Evolutionary conservation across 2,797 vertebrate species (phyloP).

Genomic region (Helicolenus hilgendorfi): DNA sequence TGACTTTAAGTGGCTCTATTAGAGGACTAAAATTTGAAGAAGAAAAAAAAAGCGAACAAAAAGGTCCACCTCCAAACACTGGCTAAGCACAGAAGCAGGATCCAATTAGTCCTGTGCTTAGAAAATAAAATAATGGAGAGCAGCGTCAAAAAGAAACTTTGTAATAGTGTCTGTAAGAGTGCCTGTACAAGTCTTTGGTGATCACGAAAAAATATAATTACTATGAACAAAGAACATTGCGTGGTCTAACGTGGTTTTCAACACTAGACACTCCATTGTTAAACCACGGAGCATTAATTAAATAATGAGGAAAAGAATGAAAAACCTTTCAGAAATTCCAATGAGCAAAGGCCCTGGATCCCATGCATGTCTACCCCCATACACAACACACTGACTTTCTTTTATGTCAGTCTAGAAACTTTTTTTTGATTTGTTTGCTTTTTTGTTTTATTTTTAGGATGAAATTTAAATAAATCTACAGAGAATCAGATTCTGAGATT

Average conservation of each 20-base stretch:
- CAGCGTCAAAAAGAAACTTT: slow-evolving; percentile 71
- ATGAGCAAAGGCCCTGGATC: slow-evolving; percentile 18
- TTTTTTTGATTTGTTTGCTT: not conserved
- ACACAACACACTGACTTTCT: slow-evolving; percentile 5
- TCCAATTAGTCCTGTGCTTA: slow-evolving; percentile 81
- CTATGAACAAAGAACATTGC: slow-evolving; percentile 76
- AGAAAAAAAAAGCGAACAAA: slow-evolving; percentile 43
- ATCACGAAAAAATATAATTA: slow-evolving; percentile 88
- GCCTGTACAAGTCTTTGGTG: slow-evolving; percentile 69
- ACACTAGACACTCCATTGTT: slow-evolving; percentile 66
- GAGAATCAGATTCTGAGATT: not conserved
- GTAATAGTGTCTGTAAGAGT: slow-evolving; percentile 71
- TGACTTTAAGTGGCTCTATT: slow-evolving; percentile 51
- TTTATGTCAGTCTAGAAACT: not conserved
- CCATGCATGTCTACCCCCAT: not conserved
- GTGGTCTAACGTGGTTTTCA: slow-evolving; percentile 71
- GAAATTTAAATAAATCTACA: not conserved
- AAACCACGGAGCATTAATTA: slow-evolving; percentile 79
- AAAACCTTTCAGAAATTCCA: slow-evolving; percentile 54
- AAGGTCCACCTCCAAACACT: slow-evolving; percentile 61
- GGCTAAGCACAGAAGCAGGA: slow-evolving; percentile 49
- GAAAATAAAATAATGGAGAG: slow-evolving; percentile 76
- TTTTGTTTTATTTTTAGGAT: not conserved
- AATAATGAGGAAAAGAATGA: slow-evolving; percentile 52
- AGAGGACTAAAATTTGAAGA: slow-evolving; percentile 8